Evolutionary conservation across 2,888 invertebrate species (phyloP), one percentile per base, ranked within the genome.

Genomic region (Cantharis flavilabris): DNA sequence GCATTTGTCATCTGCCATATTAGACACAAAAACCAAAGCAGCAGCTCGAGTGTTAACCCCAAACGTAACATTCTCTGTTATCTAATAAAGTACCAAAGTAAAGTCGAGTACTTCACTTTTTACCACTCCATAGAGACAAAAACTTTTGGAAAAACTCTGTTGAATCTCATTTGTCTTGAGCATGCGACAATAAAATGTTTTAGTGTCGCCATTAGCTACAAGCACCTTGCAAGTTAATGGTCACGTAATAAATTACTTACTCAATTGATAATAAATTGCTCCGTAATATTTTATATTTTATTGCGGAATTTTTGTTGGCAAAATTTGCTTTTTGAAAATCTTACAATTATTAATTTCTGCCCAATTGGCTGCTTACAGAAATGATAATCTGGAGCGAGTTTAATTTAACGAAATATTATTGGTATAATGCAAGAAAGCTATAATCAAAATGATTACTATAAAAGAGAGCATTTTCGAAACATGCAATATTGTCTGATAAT

Each of bases 131-230:
- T 76, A 72, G 83, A 83, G 83, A 82, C 81, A 84, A 83, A 83
- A 84, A 84, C 81, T 83, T 82, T 78, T 80, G 77, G 81, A 83
- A 83, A 83, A 83, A 83, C 79, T 77, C 80, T 79, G 75, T 77
- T 81, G 81, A 83, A 81, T 83, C 82, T 83, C 83, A 83, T 83
- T 83, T 83, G 83, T 83, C 82, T 83, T 80, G 81, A 80, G 81
- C 82, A 81, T 81, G 82, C 82, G 82, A 84, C 83, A 84, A 84
- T 84, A 83, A 83, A 84, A 84, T 83, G 83, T 82, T 83, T 83
- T 84, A 83, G 83, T 82, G 78, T 80, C 74, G 81, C 81, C 83
- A 83, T 84, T 84, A 83, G 81, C 80, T 76, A 74, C 80, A 79
- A 76, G 79, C 81, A 80, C 78, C 80, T 80, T 81, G 78, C 76